These are phyloP conservation scores for Euzetes globulus DNA, from an alignment of 2,888 invertebrate species.

Conservation along the genomic window DNA sequence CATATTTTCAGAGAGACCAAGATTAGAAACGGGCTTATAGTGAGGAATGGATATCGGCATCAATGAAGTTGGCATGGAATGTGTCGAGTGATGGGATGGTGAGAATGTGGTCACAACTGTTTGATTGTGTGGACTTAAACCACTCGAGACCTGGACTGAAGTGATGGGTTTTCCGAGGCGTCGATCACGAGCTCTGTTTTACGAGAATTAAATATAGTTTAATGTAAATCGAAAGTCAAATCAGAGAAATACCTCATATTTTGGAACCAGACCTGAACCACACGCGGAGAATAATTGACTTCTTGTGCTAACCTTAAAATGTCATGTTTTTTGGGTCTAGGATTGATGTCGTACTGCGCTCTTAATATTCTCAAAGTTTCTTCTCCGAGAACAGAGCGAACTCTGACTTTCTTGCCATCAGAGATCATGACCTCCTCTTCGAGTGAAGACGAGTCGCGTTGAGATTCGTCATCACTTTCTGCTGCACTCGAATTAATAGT, in stretches of 20 bases:
- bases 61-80: conserved; percentile 26
- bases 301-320: conserved; percentile 76
- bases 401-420: conserved; percentile 71
- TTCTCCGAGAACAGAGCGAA: conserved; percentile 86
- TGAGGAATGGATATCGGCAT: conserved; percentile 32
- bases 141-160: background rate
- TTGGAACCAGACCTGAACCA: conserved; percentile 93
- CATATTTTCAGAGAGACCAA: background rate
- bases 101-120: background rate
- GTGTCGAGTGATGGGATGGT: background rate
- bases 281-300: conserved; percentile 61
- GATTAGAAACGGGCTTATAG: conserved; percentile 14
- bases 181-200: conserved; percentile 34
- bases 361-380: conserved; percentile 83
- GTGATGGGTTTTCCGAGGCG: conserved; percentile 36
- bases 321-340: conserved; percentile 88
- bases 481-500: conserved; percentile 22
- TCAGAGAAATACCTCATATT: conserved; percentile 62
- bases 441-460: conserved; percentile 38
- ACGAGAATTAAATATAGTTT: too few species aligned
- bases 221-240: background rate
- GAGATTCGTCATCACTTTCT: conserved; percentile 41
- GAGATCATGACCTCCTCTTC: conserved; percentile 40
- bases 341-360: conserved; percentile 79
- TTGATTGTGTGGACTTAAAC: background rate